phyloP scores from a whole-genome alignment of 2,888 invertebrate genomes.

The Stegana nigrithorax region DNA sequence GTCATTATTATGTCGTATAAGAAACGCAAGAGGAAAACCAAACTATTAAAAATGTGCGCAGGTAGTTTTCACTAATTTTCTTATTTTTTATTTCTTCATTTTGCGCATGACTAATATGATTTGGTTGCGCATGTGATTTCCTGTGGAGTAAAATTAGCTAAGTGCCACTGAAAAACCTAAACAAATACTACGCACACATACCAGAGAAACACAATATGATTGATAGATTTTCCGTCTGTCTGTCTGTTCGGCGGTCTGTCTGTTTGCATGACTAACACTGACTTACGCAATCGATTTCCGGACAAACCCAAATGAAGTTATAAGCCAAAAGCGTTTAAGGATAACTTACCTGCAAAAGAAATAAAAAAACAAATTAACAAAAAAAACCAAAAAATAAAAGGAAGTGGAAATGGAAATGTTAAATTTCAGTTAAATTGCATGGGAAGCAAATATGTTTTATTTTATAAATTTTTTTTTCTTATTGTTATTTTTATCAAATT shows the following conservation, averaged over 20 bases:
- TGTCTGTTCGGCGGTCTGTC: too few species aligned
- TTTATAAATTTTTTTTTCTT: too few species aligned
- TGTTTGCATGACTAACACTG: slow-evolving; percentile 23
- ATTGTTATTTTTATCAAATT: too few species aligned
- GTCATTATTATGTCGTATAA: too few species aligned
- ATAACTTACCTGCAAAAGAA: slow-evolving; percentile 49
- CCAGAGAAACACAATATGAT: not conserved
- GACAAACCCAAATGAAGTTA: too few species aligned
- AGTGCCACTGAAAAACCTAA: slow-evolving; percentile 8
- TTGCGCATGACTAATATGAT: too few species aligned
- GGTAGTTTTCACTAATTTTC: not conserved
- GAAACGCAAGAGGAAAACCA: too few species aligned
- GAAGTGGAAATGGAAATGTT: not conserved
- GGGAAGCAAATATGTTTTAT: slow-evolving; percentile 16
- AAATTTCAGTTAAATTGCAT: not conserved
- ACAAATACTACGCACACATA: slow-evolving; percentile 5
- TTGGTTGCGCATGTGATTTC: too few species aligned
- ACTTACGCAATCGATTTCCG: slow-evolving; percentile 53
- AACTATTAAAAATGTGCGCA: too few species aligned
- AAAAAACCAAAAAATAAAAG: not conserved
- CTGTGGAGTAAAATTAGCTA: not conserved
- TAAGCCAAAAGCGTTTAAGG: not conserved
- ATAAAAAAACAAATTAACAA: slow-evolving; percentile 23
- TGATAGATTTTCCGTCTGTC: not conserved
- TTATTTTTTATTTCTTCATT: too few species aligned